Evolutionary conservation across 2,888 invertebrate genomes (phyloP).

Genomic region (Seira sanloemensis): DNA sequence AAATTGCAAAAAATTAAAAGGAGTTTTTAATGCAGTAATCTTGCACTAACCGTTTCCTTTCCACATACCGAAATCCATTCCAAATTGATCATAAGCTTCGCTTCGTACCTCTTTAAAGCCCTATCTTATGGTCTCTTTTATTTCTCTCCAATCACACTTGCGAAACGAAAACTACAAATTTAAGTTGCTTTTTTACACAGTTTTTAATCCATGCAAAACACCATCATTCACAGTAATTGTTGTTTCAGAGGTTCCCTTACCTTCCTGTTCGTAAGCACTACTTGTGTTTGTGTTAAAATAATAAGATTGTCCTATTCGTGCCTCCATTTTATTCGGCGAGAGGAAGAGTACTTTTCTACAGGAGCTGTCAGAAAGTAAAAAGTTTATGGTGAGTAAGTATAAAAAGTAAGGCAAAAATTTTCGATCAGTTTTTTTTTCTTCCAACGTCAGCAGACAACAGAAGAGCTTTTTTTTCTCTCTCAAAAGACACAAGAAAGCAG

Average conservation of each 20-base stretch:
- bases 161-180: background rate
- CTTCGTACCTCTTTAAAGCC: background rate
- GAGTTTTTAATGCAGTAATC: too few species aligned
- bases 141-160: background rate
- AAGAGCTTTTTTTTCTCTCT: background rate
- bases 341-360: constrained; percentile 59
- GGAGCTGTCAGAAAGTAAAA: constrained; percentile 62
- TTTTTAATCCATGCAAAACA: background rate
- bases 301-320: constrained; percentile 62
- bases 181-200: background rate
- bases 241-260: constrained; percentile 47
- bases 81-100: background rate
- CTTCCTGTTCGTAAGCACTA: constrained; percentile 64
- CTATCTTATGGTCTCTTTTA: background rate
- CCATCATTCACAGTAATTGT: constrained; percentile 18
- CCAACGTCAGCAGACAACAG: too few species aligned
- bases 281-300: constrained; percentile 62
- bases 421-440: too few species aligned
- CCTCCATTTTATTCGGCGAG: constrained; percentile 57
- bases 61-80: background rate
- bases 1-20: too few species aligned
- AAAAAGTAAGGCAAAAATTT: background rate
- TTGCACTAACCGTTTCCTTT: background rate
- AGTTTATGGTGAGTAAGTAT: constrained; percentile 7
- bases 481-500: background rate